Conservation (phyloP, 2,888 invertebrate species). For the Thymelicus acteon region DNA sequence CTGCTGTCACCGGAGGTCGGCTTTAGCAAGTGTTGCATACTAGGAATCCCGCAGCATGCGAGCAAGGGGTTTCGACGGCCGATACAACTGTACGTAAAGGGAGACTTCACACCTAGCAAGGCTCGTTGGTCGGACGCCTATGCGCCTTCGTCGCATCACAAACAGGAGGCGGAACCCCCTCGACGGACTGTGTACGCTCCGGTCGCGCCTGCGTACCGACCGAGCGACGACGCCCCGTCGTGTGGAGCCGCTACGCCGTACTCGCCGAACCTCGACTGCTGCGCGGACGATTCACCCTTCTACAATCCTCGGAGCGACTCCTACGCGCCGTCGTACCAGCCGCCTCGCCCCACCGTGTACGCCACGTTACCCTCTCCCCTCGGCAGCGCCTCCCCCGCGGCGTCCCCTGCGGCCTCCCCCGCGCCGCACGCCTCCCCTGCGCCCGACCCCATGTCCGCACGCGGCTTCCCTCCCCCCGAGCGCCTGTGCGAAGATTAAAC, state of each 20-base stretch:
- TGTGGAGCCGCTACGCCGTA: slow-evolving; percentile 82
- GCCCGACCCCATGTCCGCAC: slow-evolving; percentile 57
- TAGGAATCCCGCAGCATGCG: slow-evolving; percentile 92
- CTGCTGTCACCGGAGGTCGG: slow-evolving; percentile 95
- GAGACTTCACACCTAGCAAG: slow-evolving; percentile 87
- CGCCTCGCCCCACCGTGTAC: slow-evolving; percentile 79
- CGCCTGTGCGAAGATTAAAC: slow-evolving; percentile 63
- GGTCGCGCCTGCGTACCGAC: slow-evolving; percentile 74
- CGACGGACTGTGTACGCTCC: slow-evolving; percentile 81
- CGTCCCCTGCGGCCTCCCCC: slow-evolving; percentile 72
- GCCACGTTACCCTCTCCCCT: slow-evolving; percentile 78
- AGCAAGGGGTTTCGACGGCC: slow-evolving; percentile 95
- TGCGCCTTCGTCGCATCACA: slow-evolving; percentile 86
- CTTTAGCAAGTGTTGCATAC: slow-evolving; percentile 94
- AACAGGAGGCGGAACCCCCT: slow-evolving; percentile 83
- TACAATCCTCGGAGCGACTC: slow-evolving; percentile 82
- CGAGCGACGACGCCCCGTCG: slow-evolving; percentile 81
- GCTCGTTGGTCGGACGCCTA: slow-evolving; percentile 87
- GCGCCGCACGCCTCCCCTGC: slow-evolving; percentile 63
- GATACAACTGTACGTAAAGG: slow-evolving; percentile 88
- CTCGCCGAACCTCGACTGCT: slow-evolving; percentile 76
- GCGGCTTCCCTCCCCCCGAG: slow-evolving; percentile 56
- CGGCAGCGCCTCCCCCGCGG: slow-evolving; percentile 71
- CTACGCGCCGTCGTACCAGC: slow-evolving; percentile 80
- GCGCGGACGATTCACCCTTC: slow-evolving; percentile 79